Conservation (phyloP, 2,797 vertebrate genomes). For the Peromyscus eremicus region DNA sequence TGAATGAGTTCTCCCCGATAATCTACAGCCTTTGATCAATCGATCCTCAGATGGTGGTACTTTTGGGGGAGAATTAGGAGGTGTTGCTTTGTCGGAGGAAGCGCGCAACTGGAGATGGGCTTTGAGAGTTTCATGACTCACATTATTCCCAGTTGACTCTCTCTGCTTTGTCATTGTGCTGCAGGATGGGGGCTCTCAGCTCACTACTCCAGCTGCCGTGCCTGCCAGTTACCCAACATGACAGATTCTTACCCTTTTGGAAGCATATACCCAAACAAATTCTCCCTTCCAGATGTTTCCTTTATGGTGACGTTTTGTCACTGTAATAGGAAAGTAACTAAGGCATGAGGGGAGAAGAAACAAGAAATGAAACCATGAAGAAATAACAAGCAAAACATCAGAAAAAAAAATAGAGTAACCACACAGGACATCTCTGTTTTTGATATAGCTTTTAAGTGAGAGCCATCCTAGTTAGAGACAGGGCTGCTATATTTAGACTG, state of each 20-base stretch:
- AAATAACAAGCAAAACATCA: not conserved
- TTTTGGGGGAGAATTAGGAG: not conserved
- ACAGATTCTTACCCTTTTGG: not conserved
- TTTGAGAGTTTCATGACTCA: not conserved
- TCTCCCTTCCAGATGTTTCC: not conserved
- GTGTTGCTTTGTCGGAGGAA: not conserved
- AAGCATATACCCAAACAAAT: not conserved
- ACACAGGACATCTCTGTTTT: not conserved
- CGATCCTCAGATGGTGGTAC: not conserved
- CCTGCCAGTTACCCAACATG: not conserved
- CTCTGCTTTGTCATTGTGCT: not conserved
- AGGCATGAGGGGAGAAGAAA: not conserved
- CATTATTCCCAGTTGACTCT: not conserved
- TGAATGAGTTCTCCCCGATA: not conserved
- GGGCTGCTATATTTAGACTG: not conserved
- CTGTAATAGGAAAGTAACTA: not conserved
- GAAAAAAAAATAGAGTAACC: not conserved
- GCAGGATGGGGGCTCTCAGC: not conserved
- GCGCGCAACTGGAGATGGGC: not conserved
- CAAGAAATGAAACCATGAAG: conserved; percentile 8
- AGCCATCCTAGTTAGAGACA: not conserved
- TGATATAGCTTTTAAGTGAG: not conserved
- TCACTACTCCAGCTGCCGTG: not conserved
- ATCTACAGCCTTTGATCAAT: not conserved
- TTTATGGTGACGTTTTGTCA: not conserved